Evolutionary conservation across 2,797 vertebrate species (phyloP).

Genomic region (Microctenopoma steveboyesi): DNA sequence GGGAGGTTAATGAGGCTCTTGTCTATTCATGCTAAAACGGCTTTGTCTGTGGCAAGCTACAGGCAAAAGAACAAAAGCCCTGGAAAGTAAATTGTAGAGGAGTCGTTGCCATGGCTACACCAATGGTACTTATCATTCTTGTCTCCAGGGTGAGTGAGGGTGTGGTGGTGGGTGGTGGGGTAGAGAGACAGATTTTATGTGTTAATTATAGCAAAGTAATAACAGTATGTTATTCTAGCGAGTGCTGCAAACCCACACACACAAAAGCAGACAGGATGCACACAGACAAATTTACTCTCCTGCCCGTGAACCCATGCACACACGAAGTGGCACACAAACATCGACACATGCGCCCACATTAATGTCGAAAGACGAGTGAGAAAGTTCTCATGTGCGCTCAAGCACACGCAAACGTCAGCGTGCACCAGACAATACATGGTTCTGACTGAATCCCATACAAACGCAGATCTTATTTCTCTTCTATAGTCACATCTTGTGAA

Average conservation of each 20-base stretch:
- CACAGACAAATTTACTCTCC: neutral
- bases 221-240: conserved; percentile 63
- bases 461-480: neutral
- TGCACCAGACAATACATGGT: neutral
- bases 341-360: neutral
- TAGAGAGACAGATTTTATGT: conserved; percentile 57
- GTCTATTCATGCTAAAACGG: conserved; percentile 40
- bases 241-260: conserved; percentile 41
- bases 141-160: conserved; percentile 53
- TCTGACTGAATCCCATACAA: no score
- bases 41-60: conserved; percentile 44
- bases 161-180: conserved; percentile 1
- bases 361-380: neutral
- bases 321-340: neutral
- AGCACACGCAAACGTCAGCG: neutral
- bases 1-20: conserved; percentile 54
- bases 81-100: conserved; percentile 73
- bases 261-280: conserved; percentile 11
- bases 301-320: neutral
- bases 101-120: conserved; percentile 80
- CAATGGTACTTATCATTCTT: conserved; percentile 52
- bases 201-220: conserved; percentile 71
- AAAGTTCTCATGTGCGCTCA: neutral
- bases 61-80: conserved; percentile 69
- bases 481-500: neutral